These are phyloP conservation scores for Brotula barbata DNA, from an alignment of 2,797 vertebrate genomes.

Conservation along the genomic window DNA sequence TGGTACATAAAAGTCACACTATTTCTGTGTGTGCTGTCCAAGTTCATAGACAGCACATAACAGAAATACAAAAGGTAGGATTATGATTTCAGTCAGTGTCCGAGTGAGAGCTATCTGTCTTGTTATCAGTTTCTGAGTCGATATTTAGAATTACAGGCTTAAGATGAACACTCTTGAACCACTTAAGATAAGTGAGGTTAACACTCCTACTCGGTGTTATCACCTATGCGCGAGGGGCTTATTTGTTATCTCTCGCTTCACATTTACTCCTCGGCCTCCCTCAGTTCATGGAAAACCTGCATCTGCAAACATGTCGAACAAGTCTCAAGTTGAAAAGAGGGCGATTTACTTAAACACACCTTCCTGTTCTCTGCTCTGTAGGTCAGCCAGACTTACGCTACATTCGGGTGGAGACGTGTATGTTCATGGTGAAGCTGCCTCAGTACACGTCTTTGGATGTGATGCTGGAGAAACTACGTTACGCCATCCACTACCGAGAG, in stretches of 20 bases:
- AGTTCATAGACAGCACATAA: no score
- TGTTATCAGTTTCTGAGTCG: background rate
- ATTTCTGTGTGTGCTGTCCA: no score
- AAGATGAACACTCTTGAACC: conserved; percentile 2
- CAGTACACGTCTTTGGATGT: conserved; percentile 95
- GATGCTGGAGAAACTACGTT: conserved; percentile 96
- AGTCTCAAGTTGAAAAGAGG: background rate
- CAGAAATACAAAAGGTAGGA: background rate
- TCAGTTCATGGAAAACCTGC: conserved; percentile 1
- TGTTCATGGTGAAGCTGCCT: conserved; percentile 99
- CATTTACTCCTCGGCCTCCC: conserved; percentile 2
- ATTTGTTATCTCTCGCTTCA: background rate
- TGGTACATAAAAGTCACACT: no score
- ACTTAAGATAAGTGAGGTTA: conserved; percentile 20
- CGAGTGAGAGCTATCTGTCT: background rate
- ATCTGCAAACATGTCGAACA: conserved; percentile 8
- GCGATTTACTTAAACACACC: background rate
- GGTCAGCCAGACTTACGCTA: conserved; percentile 93
- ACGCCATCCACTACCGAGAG: conserved; percentile 97
- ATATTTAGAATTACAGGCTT: conserved; percentile 9
- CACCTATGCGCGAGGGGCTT: background rate
- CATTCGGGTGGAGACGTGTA: conserved; percentile 97
- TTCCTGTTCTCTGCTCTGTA: conserved; percentile 52
- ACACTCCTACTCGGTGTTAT: conserved; percentile 15
- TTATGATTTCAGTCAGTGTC: background rate